Percentiles rank a stretch among this genome's conserved stretches.
These are phyloP conservation scores for Cranoglanis bouderius DNA, from an alignment of 2,113 vertebrate species.

Conservation along the genomic window DNA sequence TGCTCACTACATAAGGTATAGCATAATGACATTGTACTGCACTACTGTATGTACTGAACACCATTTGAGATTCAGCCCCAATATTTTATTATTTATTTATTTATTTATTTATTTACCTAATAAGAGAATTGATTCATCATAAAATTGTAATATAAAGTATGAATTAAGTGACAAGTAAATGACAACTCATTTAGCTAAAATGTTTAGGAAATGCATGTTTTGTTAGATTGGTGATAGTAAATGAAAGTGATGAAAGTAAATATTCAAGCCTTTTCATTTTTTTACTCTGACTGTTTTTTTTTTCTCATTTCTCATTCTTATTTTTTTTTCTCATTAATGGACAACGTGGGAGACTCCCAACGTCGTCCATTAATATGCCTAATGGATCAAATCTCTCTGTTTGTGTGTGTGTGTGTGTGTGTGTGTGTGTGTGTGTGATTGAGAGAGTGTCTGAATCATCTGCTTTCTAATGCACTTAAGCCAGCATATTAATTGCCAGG, in stretches of 20 bases:
- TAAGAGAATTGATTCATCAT: not conserved
- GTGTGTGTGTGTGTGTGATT: not conserved
- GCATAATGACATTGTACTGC: not conserved
- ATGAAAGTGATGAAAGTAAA: not conserved
- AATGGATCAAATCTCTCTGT: conserved; percentile 67
- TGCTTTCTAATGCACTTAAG: conserved; percentile 36
- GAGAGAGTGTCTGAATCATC: conserved; percentile 4
- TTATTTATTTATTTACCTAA: no score
- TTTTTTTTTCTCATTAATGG: not conserved
- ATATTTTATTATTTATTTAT: no score
- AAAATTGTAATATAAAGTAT: not conserved
- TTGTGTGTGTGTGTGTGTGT: conserved; percentile 15
- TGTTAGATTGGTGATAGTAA: not conserved
- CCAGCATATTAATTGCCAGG: conserved; percentile 30
- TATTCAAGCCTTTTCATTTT: not conserved
- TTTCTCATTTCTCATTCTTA: no score
- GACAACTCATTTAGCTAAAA: not conserved
- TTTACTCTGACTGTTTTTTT: not conserved
- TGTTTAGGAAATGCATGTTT: not conserved
- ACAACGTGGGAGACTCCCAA: no score
- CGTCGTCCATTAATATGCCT: conserved; percentile 66
- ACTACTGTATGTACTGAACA: not conserved
- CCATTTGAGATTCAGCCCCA: not conserved
- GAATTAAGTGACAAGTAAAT: not conserved
- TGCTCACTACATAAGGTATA: not conserved